Conservation (phyloP, 2,797 vertebrate species). For the Danio albolineatus region DNA sequence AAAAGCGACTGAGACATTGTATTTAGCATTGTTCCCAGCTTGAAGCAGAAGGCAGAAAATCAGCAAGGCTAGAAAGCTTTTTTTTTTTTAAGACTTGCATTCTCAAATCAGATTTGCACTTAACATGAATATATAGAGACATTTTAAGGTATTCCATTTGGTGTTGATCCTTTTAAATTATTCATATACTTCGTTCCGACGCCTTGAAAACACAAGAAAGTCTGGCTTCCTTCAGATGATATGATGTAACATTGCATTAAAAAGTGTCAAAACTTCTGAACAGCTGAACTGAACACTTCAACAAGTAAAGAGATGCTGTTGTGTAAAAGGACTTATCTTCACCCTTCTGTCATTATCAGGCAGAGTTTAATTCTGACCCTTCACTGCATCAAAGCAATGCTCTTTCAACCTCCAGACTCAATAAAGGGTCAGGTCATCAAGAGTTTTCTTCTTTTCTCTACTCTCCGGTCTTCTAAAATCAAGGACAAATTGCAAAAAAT, state of each 20-base stretch:
- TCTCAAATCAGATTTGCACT: not conserved
- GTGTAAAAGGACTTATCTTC: not conserved
- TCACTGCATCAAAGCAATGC: not conserved
- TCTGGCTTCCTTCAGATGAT: not conserved
- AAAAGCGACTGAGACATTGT: not conserved
- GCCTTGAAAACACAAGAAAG: constrained; percentile 9
- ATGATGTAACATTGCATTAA: constrained; percentile 13
- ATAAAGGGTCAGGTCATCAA: too few species aligned
- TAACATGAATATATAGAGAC: not conserved
- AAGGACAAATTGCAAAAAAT: too few species aligned
- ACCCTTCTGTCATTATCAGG: not conserved
- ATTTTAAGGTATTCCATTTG: constrained; percentile 25
- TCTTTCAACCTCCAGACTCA: too few species aligned
- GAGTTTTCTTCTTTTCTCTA: too few species aligned
- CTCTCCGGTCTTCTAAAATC: too few species aligned
- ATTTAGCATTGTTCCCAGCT: not conserved
- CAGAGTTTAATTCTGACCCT: constrained; percentile 17
- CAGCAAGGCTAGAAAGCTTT: constrained; percentile 13
- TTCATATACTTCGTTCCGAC: not conserved
- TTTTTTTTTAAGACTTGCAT: not conserved
- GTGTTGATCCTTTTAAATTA: constrained; percentile 27
- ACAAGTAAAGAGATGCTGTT: constrained; percentile 1
- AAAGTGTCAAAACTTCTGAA: constrained; percentile 6
- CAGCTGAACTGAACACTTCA: not conserved
- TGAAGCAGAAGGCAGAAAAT: not conserved